These are phyloP conservation scores for Drosophila aldrichi DNA, from an alignment of 2,888 invertebrate genomes.

Conservation along the genomic window DNA sequence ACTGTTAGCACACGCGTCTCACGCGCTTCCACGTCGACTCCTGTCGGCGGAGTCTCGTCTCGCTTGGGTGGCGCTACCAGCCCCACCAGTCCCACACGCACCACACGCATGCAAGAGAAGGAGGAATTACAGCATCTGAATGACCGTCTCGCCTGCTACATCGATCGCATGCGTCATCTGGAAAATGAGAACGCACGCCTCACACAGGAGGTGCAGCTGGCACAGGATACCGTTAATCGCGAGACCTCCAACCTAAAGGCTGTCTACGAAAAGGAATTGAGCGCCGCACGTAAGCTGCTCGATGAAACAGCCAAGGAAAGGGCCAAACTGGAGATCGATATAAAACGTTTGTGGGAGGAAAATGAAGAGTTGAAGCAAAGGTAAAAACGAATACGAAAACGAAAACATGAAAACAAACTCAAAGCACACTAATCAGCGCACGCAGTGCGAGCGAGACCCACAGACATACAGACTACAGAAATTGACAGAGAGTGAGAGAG, in stretches of 20 bases:
- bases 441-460: constrained; percentile 32
- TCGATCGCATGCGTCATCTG: constrained; percentile 96
- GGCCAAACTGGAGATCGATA: constrained; percentile 96
- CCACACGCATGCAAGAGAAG: constrained; percentile 96
- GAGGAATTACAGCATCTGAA: constrained; percentile 96
- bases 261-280: constrained; percentile 96
- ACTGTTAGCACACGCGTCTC: constrained; percentile 81
- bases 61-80: constrained; percentile 82
- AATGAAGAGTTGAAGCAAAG: constrained; percentile 93
- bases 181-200: constrained; percentile 96
- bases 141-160: constrained; percentile 97
- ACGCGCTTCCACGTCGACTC: constrained; percentile 82
- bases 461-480: neutral
- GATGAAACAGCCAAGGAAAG: constrained; percentile 97
- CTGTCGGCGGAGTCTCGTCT: constrained; percentile 71
- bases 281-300: constrained; percentile 94
- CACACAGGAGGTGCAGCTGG: constrained; percentile 92
- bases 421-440: constrained; percentile 47
- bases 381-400: constrained; percentile 79
- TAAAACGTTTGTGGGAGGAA: constrained; percentile 94
- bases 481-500: neutral
- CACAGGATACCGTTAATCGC: constrained; percentile 94
- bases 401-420: constrained; percentile 18
- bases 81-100: constrained; percentile 94
- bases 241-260: constrained; percentile 96